These are phyloP conservation scores for Coleophora flavipennella DNA, from an alignment of 2,888 invertebrate genomes.

Conservation along the genomic window DNA sequence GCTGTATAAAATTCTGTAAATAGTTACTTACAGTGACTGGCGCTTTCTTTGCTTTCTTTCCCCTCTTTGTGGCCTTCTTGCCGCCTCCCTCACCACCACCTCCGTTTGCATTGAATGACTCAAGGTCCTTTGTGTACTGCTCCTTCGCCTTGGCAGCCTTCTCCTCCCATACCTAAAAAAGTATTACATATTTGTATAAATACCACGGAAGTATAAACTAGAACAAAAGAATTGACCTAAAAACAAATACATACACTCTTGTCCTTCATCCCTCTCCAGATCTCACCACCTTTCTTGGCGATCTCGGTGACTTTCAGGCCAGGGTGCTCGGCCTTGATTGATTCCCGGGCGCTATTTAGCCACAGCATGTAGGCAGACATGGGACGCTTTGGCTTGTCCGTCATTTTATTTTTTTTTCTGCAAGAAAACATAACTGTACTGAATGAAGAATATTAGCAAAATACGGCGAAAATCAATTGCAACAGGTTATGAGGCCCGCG, in stretches of 20 bases:
- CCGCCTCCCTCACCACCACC: conserved; percentile 72
- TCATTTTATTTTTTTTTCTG: conserved; percentile 79
- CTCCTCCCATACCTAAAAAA: conserved; percentile 89
- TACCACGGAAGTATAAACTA: conserved; percentile 1
- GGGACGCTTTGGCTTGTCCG: conserved; percentile 94
- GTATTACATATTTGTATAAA: conserved; percentile 12
- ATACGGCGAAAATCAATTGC: conserved; percentile 23
- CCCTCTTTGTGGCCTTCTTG: conserved; percentile 73
- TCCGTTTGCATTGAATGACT: conserved; percentile 89
- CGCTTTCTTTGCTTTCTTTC: conserved; percentile 68
- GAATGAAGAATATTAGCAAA: conserved; percentile 20
- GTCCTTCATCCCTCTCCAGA: conserved; percentile 93
- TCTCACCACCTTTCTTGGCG: conserved; percentile 94
- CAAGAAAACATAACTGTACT: conserved; percentile 25
- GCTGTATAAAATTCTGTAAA: not conserved
- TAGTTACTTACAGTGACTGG: conserved; percentile 50
- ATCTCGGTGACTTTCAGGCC: conserved; percentile 94
- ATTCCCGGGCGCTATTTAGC: conserved; percentile 90
- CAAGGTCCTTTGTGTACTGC: conserved; percentile 89
- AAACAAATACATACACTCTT: conserved; percentile 78
- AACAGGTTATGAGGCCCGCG: conserved; percentile 45
- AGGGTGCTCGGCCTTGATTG: conserved; percentile 91
- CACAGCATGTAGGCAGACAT: conserved; percentile 96
- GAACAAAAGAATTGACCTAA: conserved; percentile 3
- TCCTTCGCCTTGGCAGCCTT: conserved; percentile 91